Evolutionary conservation across 2,888 invertebrate species (phyloP), one percentile per base, ranked within the genome.

Genomic region (Aspidiotus rigidus): DNA sequence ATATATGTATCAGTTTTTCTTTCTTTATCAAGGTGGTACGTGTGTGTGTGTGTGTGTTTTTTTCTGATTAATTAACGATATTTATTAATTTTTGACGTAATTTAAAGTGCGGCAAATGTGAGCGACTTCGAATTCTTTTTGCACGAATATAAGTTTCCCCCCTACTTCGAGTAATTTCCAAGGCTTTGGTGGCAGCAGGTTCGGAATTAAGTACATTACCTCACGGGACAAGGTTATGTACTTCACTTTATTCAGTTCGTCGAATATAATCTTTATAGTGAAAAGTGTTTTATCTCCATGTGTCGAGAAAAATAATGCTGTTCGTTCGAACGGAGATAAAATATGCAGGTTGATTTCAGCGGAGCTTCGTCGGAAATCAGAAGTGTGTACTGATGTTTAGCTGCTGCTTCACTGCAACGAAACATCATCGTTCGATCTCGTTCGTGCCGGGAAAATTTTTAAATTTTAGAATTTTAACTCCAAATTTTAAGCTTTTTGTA

Each of bases 21-120:
- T 39, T 59, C 42, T 66, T 66, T 66, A 59, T 66, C 49, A 66
- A 64, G 56, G 28, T 28, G 28, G n/a, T 28, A 5, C 5, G 28
- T 5, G 5, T 28, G 5, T 28, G 28, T 28, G 28, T 28, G 5
- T 28, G 28, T 28, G 28, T 28, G 28, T 28, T 28, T 28, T 28
- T 28, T 28, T 66, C 59, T 44, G 66, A 66, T 66, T 66, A 66
- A 66, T 66, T 66, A 66, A 66, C 17, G 59, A 66, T 59, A 44
- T 64, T 64, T 64, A 64, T 66, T 66, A 66, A 66, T 66, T 66
- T 49, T 49, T 66, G 55, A 44, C 66, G 66, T 66, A 66, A 66
- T 66, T 66, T 66, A 16, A 57, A 57, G 59, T 53, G 28, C 28
- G 39, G 59, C 66, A 13, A 57, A 28, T 28, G 28, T 28, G 28